Conservation (phyloP, 1,140 invertebrate species). For the Cherax destructor region DNA sequence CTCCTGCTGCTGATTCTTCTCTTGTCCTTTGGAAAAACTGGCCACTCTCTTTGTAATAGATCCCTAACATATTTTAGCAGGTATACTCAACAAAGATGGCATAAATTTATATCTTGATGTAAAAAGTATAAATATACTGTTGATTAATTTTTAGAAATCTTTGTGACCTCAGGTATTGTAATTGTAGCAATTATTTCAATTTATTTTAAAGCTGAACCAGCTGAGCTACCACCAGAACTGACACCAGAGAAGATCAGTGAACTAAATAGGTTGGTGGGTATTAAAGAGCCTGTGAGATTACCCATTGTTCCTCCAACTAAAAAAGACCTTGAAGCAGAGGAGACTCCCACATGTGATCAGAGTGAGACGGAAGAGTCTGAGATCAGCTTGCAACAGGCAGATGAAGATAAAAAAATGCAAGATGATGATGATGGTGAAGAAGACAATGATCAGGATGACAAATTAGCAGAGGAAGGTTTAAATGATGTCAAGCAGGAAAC, state of each 20-base stretch:
- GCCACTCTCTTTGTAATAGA: no score
- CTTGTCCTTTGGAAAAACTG: no score
- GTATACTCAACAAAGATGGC: no score
- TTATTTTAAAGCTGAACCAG: constrained; percentile 19
- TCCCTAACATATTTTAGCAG: no score
- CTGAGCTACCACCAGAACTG: constrained; percentile 36
- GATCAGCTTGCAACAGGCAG: not conserved
- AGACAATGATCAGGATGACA: not conserved
- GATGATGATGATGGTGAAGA: not conserved
- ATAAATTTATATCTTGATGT: no score
- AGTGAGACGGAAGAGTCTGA: not conserved
- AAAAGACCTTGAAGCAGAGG: not conserved
- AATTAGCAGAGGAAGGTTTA: not conserved
- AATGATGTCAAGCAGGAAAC: not conserved
- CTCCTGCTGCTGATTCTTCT: no score
- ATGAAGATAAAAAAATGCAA: constrained; percentile 1
- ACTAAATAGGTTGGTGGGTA: constrained; percentile 32
- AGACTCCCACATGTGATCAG: not conserved
- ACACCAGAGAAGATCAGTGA: constrained; percentile 26
- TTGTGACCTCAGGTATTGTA: no score
- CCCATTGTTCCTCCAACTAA: constrained; percentile 3
- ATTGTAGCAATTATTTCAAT: no score
- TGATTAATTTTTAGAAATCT: no score
- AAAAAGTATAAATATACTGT: no score
- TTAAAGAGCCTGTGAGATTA: constrained; percentile 18